Evolutionary conservation across 2,797 vertebrate genomes (phyloP), one percentile per base, ranked within the genome.

Genomic region (Loris lydekkerianus): DNA sequence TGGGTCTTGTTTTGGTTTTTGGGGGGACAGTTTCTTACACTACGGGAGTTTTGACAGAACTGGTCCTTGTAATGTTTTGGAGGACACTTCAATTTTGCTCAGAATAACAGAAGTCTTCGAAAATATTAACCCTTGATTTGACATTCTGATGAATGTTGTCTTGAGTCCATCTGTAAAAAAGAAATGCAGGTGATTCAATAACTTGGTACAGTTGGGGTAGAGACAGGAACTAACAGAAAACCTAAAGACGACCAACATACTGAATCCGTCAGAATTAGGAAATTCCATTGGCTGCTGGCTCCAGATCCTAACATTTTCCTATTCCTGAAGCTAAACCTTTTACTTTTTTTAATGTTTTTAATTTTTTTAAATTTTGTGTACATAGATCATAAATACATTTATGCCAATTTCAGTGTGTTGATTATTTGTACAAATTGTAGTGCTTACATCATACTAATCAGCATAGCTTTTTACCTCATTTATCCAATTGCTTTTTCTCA

Each of bases 91-190:
- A 77, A 1, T 53, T 61, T 96, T 84, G 10, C 58, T 86, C 93
- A 91, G 43, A 67, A 61, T 63, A 89, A 80, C 15, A 31, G 18
- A 73, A 34, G 23, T 56, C 31, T 81, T 91, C 91, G 80, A 84
- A 95, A 95, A 78, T 1, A 73, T 10, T 90, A 85, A 88, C 11
- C 49, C 37, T 25, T 80, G 61, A 56, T 23, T 21, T 76, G 53
- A 88, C 40, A 95, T 90, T 46, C 43, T 91, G 69, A 82, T 86
- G 46, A 90, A 49, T 83, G 53, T 89, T 20, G n/a, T 78, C 40
- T 40, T n/a, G 63, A 94, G 56, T 76, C 40, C 58, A 27, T 87
- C 40, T 88, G 27, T 70, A 82, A 82, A 76, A 76, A 75, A 87
- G 77, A 81, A 92, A 78, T 63, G 25, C 7, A 46, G 6, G n/a